Conservation (phyloP, 2,888 invertebrate species). For the Coelopa pilipes region DNA sequence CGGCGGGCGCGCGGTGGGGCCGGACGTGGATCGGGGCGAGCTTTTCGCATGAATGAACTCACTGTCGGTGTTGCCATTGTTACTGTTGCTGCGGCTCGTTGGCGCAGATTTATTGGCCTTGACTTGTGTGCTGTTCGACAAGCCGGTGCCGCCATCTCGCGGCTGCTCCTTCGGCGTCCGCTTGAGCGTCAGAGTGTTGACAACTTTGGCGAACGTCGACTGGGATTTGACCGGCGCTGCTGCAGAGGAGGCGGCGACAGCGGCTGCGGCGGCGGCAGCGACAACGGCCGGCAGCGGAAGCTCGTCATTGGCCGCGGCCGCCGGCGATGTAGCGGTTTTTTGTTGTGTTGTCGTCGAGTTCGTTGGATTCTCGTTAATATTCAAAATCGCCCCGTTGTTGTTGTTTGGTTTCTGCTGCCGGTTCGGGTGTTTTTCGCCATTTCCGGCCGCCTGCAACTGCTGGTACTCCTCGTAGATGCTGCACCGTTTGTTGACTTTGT, state of each 20-base stretch:
- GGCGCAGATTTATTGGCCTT: constrained; percentile 38
- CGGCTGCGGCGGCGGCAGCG: constrained; percentile 8
- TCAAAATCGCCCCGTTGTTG: too few relatives aligned
- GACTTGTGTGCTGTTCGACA: constrained; percentile 33
- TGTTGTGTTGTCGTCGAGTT: constrained; percentile 27
- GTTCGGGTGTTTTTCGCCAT: constrained; percentile 22
- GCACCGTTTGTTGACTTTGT: constrained; percentile 56
- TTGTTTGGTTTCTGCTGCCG: constrained; percentile 24
- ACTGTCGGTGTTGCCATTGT: constrained; percentile 23
- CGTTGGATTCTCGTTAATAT: neutral
- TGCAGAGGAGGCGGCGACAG: constrained; percentile 38
- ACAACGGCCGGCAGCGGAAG: constrained; percentile 24
- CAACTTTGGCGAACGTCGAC: constrained; percentile 55
- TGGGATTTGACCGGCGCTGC: constrained; percentile 24
- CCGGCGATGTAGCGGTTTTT: constrained; percentile 10
- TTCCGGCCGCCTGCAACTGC: constrained; percentile 51
- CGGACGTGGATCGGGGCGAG: constrained; percentile 6
- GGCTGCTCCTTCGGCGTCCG: constrained; percentile 48
- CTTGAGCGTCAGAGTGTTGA: constrained; percentile 62
- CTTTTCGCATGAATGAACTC: constrained; percentile 20
- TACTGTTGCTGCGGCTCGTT: constrained; percentile 39
- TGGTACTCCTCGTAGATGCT: constrained; percentile 61
- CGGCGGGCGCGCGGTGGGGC: constrained; percentile 20
- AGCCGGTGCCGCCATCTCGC: constrained; percentile 29
- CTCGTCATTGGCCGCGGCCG: constrained; percentile 31